These are phyloP conservation scores for Rhinopithecus roxellana DNA, from an alignment of 2,113 vertebrate genomes.

Conservation along the genomic window DNA sequence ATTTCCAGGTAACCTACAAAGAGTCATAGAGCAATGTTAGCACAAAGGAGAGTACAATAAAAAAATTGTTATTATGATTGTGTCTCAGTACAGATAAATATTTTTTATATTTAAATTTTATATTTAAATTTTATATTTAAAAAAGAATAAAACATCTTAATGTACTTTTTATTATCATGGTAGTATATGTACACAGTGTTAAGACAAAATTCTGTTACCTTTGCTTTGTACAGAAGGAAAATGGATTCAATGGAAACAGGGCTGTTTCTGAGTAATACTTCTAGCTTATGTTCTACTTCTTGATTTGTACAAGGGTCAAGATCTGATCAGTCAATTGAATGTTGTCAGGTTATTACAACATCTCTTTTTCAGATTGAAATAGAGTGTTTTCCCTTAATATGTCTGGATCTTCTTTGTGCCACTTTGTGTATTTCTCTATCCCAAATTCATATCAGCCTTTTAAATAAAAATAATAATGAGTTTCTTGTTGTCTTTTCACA, in stretches of 20 bases:
- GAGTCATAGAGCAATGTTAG: neutral
- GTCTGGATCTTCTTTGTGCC: neutral
- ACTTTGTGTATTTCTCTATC: neutral
- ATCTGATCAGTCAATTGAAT: neutral
- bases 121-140: no score
- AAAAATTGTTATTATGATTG: neutral
- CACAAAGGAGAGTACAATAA: neutral
- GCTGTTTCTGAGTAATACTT: neutral
- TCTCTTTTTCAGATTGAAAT: neutral
- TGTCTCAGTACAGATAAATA: neutral
- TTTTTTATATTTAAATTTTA: neutral
- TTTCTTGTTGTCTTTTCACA: neutral
- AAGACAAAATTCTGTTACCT: neutral
- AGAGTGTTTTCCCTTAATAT: neutral
- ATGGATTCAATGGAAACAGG: neutral
- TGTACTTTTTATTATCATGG: neutral
- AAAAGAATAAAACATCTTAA: neutral
- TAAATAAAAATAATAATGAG: neutral
- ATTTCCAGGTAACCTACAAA: neutral
- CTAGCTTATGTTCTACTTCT: neutral
- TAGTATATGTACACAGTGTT: neutral
- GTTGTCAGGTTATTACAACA: neutral
- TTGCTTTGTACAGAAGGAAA: neutral
- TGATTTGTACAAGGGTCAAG: neutral
- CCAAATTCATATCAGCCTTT: neutral